Base-by-base conservation (phyloP, 2,797 vertebrate genomes). In the Aplochiton taeniatus region DNA sequence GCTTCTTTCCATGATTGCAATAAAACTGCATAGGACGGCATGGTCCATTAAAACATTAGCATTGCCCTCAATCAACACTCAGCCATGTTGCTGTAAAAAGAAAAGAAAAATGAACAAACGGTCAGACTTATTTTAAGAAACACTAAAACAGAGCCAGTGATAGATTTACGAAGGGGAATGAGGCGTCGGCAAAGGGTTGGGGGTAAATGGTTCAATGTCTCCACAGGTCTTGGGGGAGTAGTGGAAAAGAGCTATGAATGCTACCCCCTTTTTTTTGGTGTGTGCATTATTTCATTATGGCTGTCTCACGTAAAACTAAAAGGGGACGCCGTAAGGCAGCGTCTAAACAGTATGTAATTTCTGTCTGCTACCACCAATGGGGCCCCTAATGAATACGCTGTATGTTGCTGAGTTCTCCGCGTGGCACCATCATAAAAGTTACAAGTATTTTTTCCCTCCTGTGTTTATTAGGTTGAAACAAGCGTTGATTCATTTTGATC, bases 91-190 rank as follows among this genome's bases (percentile, higher is more conserved):
- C 72, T 69, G 62, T 73, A 75, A 77, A 75, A 58, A 11, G 49
- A 64, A 41, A 55, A 50, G 65, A 12, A 72, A 77, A 69, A 69
- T 65, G 69, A 81, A 75, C 69, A 80, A 44, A 74, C 64, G 62
- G 12, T 48, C 7, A 19, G 8, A 55, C 52, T 61, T 68, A 49
- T 74, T 85, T 87, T 80, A 31, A 82, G 69, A 57, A 78, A 77
- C 74, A 61, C 63, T 74, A 80, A n/a, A 84, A 85, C 71, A 55
- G 76, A 70, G 66, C 69, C 46, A 63, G 66, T 74, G 75, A 87
- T 60, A 78, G 76, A 86, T 88, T 87, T 86, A 87, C 65, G 72
- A 65, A 66, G 67, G 80, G 68, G 62, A n/a, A n/a, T n/a, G n/a
- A n/a, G n/a, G 31, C 31, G 31, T 6, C 31, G 2, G 31, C 3